A percentile compares a stretch with the other conserved stretches of the same genome.
phyloP scores from a whole-genome alignment of 2,113 vertebrate genomes.

The Burhinus bistriatus region DNA sequence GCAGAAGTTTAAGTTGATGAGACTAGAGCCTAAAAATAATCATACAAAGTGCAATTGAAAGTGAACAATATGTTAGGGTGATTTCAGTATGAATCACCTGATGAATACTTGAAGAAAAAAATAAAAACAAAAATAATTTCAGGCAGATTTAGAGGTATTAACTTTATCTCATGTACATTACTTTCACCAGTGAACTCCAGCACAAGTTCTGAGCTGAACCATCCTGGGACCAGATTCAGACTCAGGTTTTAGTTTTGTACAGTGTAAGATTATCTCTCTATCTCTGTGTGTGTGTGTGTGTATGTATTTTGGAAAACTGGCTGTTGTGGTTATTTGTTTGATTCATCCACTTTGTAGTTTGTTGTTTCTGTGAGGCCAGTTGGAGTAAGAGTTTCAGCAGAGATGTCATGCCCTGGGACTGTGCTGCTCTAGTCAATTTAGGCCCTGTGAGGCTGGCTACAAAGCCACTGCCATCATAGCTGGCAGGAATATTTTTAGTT shows the following conservation, averaged over 20 bases:
- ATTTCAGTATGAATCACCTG: not conserved
- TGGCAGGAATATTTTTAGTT: not conserved
- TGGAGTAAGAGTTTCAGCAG: not conserved
- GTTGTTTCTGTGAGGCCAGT: not conserved
- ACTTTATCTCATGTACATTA: not conserved
- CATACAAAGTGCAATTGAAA: not conserved
- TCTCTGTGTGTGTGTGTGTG: accelerated
- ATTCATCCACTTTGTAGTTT: not conserved
- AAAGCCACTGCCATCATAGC: not conserved
- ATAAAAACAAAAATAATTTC: not conserved
- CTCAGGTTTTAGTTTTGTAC: not conserved
- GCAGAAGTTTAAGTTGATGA: not conserved
- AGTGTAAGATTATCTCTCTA: not conserved
- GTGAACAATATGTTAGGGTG: not conserved
- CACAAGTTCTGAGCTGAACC: not conserved
- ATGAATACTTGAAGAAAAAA: not conserved
- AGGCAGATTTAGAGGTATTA: not conserved
- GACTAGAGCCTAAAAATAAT: not conserved
- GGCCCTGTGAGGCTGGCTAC: not conserved
- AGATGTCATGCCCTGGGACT: not conserved
- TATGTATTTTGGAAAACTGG: not conserved
- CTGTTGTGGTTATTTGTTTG: not conserved
- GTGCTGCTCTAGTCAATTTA: not conserved
- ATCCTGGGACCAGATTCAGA: not conserved
- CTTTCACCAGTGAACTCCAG: not conserved